Base-by-base conservation (phyloP, 2,113 vertebrate species). In the Tupaia tana region DNA sequence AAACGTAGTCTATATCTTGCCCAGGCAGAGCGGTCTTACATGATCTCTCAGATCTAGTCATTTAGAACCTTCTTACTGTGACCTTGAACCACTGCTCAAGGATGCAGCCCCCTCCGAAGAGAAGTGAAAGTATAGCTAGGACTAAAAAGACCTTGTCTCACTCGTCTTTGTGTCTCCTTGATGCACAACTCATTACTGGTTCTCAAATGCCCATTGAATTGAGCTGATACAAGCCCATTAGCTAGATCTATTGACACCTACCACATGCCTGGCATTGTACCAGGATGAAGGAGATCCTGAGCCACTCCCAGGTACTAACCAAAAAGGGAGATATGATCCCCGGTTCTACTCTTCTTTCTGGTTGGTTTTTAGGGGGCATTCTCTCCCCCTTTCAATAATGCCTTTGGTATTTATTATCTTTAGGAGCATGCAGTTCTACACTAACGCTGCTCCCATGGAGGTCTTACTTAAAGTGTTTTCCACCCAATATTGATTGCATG, bases 391-490 rank as follows among this genome's bases (percentile, higher is more conserved):
- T 73, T 89, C 27, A 86, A 92, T 84, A 20, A 22, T 85, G 59
- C 11, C 61, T 54, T 71, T 77, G 18, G n/a, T 64, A 18, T 79
- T 94, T 69, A 79, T 16, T 71, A 52, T 73, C 7, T 94, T 90
- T 25, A 66, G 86, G 88, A 95, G 82, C 9, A 61, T 9, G 15
- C 59, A 92, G 20, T 58, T 71, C 80, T 78, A 73, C 7, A 59
- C 31, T 22, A 74, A 69, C 34, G 43, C 29, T 84, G 27, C 25
- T 22, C 15, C 69, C 56, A 12, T 1, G 4, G 27, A 93, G 58
- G 77, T 52, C 25, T 70, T 83, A 56, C 34, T 63, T 61, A 86
- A 88, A 93, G 75, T 82, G 52, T 93, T 92, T 82, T 3, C 74
- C 9, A 95, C 85, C 34, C 70, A 64, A 64, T 81, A 29, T 13